phyloP scores from a whole-genome alignment of 2,113 vertebrate species.

The Rhodinocichla rosea region DNA sequence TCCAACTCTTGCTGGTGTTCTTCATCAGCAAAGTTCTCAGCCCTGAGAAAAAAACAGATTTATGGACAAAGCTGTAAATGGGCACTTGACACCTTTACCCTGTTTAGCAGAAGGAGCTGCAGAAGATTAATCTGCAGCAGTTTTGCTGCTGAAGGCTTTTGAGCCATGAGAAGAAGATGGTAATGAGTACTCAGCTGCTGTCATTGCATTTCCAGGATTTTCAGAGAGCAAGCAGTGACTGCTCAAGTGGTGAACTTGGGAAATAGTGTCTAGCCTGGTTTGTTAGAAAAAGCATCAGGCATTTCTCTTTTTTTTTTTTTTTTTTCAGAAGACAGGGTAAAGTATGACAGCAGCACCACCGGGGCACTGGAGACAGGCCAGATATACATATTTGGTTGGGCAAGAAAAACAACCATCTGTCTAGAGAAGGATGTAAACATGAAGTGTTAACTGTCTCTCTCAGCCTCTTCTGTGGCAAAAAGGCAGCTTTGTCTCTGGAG shows the following conservation, averaged over 20 bases:
- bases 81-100: background rate
- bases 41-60: background rate
- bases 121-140: background rate
- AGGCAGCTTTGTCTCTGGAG: background rate
- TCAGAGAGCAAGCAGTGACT: background rate
- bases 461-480: background rate
- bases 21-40: background rate
- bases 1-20: background rate
- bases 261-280: background rate
- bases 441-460: background rate
- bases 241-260: background rate
- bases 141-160: background rate
- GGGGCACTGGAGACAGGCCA: background rate
- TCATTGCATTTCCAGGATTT: background rate
- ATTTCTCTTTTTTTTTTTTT: background rate
- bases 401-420: constrained; percentile 10
- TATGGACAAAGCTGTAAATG: background rate
- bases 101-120: background rate
- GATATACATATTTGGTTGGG: background rate
- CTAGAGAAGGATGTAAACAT: constrained; percentile 28
- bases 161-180: background rate
- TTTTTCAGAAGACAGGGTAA: background rate
- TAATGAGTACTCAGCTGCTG: background rate
- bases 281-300: background rate
- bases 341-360: background rate